phyloP scores from a whole-genome alignment of 2,888 invertebrate species.

The Diarsia rubi region DNA sequence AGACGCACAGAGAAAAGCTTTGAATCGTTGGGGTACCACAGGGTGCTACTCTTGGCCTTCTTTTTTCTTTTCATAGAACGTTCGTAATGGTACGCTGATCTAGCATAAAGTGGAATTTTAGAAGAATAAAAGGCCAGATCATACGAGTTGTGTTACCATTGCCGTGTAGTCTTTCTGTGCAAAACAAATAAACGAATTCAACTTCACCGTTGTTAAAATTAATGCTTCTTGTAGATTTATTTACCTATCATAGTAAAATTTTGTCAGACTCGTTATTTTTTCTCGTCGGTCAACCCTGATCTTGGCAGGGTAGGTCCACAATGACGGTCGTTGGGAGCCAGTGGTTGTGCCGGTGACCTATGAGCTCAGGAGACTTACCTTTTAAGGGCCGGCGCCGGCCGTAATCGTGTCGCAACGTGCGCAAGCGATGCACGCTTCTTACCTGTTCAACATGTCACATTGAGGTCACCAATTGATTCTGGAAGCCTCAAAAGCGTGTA shows the following conservation, averaged over 20 bases:
- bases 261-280: background rate
- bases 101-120: background rate
- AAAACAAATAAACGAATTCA: conserved; percentile 1
- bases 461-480: conserved; percentile 67
- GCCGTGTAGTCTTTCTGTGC: background rate
- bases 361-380: conserved; percentile 83
- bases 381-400: conserved; percentile 86
- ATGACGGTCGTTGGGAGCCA: conserved; percentile 63
- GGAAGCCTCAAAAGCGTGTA: conserved; percentile 48
- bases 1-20: background rate
- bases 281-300: conserved; percentile 44
- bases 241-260: background rate
- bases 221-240: background rate
- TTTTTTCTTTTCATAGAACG: background rate
- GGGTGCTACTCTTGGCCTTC: background rate
- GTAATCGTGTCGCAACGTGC: conserved; percentile 76
- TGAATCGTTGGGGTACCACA: background rate
- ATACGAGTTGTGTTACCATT: background rate
- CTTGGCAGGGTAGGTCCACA: conserved; percentile 53
- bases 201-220: background rate
- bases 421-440: conserved; percentile 64
- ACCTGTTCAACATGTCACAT: conserved; percentile 64
- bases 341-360: conserved; percentile 82
- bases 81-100: background rate
- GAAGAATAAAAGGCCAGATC: background rate